Evolutionary conservation across 2,888 invertebrate species (phyloP).

Genomic region (Caenorhabditis virilis): DNA sequence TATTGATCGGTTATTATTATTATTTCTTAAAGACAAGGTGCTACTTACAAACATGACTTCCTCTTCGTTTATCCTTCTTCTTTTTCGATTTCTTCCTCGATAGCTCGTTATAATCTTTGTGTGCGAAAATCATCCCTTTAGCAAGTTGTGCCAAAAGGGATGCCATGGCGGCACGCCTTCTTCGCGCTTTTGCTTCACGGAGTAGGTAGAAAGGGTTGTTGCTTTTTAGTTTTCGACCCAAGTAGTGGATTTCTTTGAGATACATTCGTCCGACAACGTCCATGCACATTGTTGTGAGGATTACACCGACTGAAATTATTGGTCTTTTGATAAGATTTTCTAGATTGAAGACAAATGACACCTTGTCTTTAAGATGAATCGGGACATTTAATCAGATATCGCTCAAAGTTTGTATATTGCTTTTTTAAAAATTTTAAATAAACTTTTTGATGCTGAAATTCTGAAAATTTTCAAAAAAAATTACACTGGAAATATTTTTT

Average conservation of each 20-base stretch:
- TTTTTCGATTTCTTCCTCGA: conserved; percentile 59
- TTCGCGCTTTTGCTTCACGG: conserved; percentile 65
- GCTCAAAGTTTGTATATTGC: too few species aligned
- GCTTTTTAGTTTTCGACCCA: conserved; percentile 66
- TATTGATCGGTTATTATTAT: too few species aligned
- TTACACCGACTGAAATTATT: conserved; percentile 59
- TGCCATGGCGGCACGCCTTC: conserved; percentile 66
- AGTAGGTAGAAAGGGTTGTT: conserved; percentile 67
- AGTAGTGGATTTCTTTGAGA: conserved; percentile 66
- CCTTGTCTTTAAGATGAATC: too few species aligned
- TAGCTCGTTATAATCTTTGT: conserved; percentile 63
- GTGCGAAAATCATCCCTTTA: conserved; percentile 67
- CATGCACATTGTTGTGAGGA: conserved; percentile 67
- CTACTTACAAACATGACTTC: conserved; percentile 60
- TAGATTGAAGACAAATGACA: background rate
- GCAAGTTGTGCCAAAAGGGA: conserved; percentile 66
- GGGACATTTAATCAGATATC: too few species aligned
- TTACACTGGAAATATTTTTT: too few species aligned
- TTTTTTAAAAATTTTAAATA: too few species aligned
- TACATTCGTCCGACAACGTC: conserved; percentile 68
- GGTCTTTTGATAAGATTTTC: conserved; percentile 5
- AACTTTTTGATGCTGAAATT: too few species aligned
- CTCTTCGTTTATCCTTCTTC: conserved; percentile 55
- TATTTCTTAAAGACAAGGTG: too few species aligned
- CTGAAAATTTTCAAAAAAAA: too few species aligned